Evolutionary conservation across 2,888 invertebrate species (phyloP), one percentile per base, ranked within the genome.

Genomic region (Trichogramma dendrolimi): DNA sequence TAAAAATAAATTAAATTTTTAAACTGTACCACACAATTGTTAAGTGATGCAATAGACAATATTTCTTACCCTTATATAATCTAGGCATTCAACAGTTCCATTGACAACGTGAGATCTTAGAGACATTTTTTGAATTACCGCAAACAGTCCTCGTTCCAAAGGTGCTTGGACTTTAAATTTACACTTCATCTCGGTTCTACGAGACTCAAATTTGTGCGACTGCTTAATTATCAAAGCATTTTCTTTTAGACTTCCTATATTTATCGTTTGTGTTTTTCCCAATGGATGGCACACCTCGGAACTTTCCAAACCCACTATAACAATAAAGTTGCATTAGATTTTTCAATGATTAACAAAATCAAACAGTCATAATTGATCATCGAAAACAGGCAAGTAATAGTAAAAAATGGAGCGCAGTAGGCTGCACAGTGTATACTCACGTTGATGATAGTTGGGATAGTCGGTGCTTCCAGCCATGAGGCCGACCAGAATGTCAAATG

Each of bases 71-170:
- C 72, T 75, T 7, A 84, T 72, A 64, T 80, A 83, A 72, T 84
- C 84, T 14, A 82, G 71, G 63, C 84, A 84, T 38, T 78, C 73
- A 27, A 27, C 27, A 3, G 75, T 73, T 5, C 72, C 78, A 11
- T 74, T 71, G 55, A 72, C 74, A 27, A 27, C 27, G 27, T 27
- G 27, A 27, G 27, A 63, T 44, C 83, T 74, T 14, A 83, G 74
- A 11, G 77, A 77, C 72, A 84, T 75, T 55, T 75, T 78, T 67
- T 84, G 84, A 53, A 84, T 80, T 5, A 83, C 83, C 27, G 80
- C 83, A 64, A 83, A 80, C 7, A 84, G 68, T 7, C 82, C 82
- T 39, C 75, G 72, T 0, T 70, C 70, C 44, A 72, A 71, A n/a
- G 61, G 56, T 2, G 73, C 67, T 64, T 71, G 71, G 40, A 76